These are phyloP conservation scores for Pseudopipra pipra DNA, from an alignment of 2,113 vertebrate genomes.

Conservation along the genomic window DNA sequence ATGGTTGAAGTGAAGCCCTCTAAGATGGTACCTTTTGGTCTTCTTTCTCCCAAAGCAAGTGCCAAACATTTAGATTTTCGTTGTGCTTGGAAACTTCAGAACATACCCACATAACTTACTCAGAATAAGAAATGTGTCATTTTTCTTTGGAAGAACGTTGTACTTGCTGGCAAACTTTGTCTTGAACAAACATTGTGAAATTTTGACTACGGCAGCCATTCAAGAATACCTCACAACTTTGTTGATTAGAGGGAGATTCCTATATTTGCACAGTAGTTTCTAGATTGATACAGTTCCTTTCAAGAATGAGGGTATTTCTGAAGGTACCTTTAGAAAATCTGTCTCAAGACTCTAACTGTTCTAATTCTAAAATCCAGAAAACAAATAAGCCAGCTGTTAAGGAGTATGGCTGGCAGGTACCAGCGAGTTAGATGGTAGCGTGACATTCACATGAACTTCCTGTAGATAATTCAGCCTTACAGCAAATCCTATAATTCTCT, in stretches of 20 bases:
- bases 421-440: background rate
- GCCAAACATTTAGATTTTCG: background rate
- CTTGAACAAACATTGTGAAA: conserved; percentile 17
- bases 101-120: background rate
- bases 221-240: background rate
- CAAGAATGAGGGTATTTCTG: background rate
- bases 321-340: background rate
- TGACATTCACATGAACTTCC: conserved; percentile 60
- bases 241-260: background rate
- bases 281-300: background rate
- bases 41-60: background rate
- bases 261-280: background rate
- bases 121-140: background rate
- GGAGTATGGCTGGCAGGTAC: conserved; percentile 2
- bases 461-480: conserved; percentile 41
- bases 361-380: background rate
- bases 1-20: background rate
- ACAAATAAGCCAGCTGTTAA: background rate
- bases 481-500: conserved; percentile 55
- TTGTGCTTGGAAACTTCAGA: background rate
- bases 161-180: background rate
- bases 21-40: background rate
- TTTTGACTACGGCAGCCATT: background rate
- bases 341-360: background rate
- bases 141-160: background rate